phyloP scores from a whole-genome alignment of 2,888 invertebrate genomes.

The Ischnura elegans region DNA sequence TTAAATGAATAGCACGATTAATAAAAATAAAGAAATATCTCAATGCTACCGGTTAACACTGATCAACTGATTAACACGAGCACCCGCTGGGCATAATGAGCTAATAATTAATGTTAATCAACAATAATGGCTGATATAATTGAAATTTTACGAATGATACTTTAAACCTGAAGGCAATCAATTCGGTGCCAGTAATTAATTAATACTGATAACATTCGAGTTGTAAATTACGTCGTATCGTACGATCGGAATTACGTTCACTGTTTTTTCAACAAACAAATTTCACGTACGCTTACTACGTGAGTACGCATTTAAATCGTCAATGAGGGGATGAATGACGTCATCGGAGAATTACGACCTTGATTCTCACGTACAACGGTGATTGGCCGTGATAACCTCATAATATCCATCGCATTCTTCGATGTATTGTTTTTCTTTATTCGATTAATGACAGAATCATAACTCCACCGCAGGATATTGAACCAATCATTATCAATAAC shows the following conservation, averaged over 20 bases:
- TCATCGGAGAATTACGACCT: not conserved
- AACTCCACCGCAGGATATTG: too few relatives aligned
- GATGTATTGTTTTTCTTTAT: too few relatives aligned
- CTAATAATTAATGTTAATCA: slow-evolving; percentile 29
- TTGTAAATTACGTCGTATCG: not conserved
- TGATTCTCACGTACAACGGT: not conserved
- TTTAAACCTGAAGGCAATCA: not conserved
- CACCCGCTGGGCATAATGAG: not conserved
- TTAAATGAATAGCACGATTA: not conserved
- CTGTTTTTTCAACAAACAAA: not conserved
- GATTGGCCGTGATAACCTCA: not conserved
- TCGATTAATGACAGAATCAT: too few relatives aligned
- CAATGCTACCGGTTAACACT: not conserved
- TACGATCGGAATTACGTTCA: not conserved
- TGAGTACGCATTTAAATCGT: not conserved
- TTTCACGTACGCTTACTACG: not conserved
- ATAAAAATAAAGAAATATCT: not conserved
- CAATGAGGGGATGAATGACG: not conserved
- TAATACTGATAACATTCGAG: not conserved
- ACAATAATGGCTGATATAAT: not conserved
- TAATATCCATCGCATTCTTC: not conserved
- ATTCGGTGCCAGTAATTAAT: not conserved
- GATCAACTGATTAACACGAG: not conserved
- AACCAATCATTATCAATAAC: too few relatives aligned
- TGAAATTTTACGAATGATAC: not conserved